phyloP scores from a whole-genome alignment of 2,888 invertebrate genomes.

The Chaetoderma sp. region DNA sequence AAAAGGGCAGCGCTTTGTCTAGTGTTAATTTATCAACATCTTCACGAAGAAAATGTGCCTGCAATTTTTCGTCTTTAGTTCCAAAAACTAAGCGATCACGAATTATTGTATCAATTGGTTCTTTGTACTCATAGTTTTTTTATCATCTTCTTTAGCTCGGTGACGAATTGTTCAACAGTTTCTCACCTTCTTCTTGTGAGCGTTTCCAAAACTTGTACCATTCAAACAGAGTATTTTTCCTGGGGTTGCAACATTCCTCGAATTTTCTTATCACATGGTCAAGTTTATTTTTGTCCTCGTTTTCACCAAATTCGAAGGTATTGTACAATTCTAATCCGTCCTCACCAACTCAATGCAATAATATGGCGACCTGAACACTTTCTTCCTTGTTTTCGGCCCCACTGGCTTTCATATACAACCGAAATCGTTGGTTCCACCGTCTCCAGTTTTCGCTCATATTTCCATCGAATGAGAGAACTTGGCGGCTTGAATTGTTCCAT shows the following conservation, averaged over 20 bases:
- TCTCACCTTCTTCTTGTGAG: constrained; percentile 17
- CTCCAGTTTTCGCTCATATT: constrained; percentile 7
- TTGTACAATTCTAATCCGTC: constrained; percentile 26
- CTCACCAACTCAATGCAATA: constrained; percentile 17
- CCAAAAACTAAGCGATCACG: no score
- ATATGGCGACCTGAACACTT: constrained; percentile 9
- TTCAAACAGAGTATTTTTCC: constrained; percentile 27
- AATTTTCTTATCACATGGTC: constrained; percentile 10
- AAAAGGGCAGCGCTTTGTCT: no score
- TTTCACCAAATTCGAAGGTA: constrained; percentile 8
- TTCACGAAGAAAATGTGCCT: no score
- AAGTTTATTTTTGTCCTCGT: constrained; percentile 7
- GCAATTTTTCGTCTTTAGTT: no score
- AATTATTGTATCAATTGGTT: no score
- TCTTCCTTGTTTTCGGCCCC: constrained; percentile 1
- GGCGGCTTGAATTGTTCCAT: background rate
- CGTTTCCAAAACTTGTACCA: constrained; percentile 19
- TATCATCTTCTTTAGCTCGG: constrained; percentile 20
- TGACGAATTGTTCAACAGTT: constrained; percentile 24
- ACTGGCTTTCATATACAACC: constrained; percentile 15
- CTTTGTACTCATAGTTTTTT: no score
- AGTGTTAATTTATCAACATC: no score
- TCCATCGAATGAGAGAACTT: background rate
- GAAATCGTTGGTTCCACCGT: constrained; percentile 15
- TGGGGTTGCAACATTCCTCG: constrained; percentile 19